Conservation (phyloP, 2,888 invertebrate genomes). For the Parnassius apollo region DNA sequence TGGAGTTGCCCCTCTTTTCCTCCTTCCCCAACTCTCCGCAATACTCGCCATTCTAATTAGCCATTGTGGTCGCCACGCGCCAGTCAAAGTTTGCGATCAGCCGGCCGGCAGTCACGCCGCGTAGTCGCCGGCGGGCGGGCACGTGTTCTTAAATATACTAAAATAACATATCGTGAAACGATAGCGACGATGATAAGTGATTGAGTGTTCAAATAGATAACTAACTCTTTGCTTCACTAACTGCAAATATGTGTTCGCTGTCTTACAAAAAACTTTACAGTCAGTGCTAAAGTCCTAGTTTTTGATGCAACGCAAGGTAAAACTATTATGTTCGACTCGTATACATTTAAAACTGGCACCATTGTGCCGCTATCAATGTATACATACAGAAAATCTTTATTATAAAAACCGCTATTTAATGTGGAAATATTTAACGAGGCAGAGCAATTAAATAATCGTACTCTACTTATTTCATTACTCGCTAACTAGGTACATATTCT, state of each 20-base stretch:
- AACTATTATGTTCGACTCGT: slow-evolving; percentile 66
- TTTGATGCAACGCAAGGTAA: slow-evolving; percentile 71
- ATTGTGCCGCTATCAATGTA: slow-evolving; percentile 39
- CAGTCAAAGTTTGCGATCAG: slow-evolving; percentile 69
- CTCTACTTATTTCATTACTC: too few species aligned
- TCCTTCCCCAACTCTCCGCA: slow-evolving; percentile 49
- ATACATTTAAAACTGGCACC: slow-evolving; percentile 66
- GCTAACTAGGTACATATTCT: too few species aligned
- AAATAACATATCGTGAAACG: slow-evolving; percentile 46
- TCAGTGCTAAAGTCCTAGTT: slow-evolving; percentile 53
- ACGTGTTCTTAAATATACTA: slow-evolving; percentile 46
- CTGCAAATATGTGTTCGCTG: slow-evolving; percentile 55
- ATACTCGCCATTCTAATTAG: slow-evolving; percentile 78
- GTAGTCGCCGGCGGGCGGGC: slow-evolving; percentile 52
- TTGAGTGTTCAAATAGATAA: slow-evolving; percentile 63
- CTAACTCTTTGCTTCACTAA: slow-evolving; percentile 45
- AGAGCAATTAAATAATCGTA: neutral
- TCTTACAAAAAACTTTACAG: slow-evolving; percentile 44
- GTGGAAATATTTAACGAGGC: neutral
- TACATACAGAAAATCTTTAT: slow-evolving; percentile 33
- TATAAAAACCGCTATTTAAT: slow-evolving; percentile 17
- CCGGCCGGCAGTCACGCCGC: slow-evolving; percentile 71
- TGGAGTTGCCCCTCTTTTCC: slow-evolving; percentile 59
- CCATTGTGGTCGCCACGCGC: slow-evolving; percentile 74
- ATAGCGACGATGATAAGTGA: slow-evolving; percentile 69